phyloP scores from a whole-genome alignment of 1,140 invertebrate species.

The Colletes gigas region DNA sequence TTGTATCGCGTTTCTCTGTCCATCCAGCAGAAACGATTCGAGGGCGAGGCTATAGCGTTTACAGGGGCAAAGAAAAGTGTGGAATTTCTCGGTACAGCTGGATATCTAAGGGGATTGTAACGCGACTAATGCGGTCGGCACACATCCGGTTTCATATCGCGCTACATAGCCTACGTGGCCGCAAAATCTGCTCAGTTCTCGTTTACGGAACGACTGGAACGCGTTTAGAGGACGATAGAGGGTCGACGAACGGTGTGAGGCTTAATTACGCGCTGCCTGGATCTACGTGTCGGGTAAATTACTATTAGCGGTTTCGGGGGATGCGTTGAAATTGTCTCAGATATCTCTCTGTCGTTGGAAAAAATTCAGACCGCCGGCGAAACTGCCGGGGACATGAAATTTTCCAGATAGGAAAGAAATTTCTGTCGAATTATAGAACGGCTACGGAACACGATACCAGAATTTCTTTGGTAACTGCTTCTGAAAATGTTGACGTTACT shows the following conservation, averaged over 20 bases:
- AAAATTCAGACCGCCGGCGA: background rate
- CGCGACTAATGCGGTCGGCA: conserved; percentile 39
- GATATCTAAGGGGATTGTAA: background rate
- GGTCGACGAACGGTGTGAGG: conserved; percentile 32
- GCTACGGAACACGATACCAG: background rate
- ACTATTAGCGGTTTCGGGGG: conserved; percentile 54
- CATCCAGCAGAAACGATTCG: background rate
- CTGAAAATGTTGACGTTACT: no score
- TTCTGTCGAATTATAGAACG: background rate
- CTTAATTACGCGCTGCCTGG: conserved; percentile 62
- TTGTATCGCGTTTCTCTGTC: no score
- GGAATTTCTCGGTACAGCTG: background rate
- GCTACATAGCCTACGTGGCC: conserved; percentile 28
- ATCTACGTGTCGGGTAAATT: conserved; percentile 53
- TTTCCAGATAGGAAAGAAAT: no score
- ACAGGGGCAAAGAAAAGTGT: background rate
- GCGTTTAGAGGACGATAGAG: conserved; percentile 37
- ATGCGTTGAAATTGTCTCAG: conserved; percentile 44
- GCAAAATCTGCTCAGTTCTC: conserved; percentile 54
- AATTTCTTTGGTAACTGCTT: background rate
- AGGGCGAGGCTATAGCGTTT: background rate
- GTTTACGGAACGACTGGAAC: conserved; percentile 15
- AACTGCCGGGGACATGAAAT: background rate
- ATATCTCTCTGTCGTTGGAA: background rate
- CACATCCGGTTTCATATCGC: conserved; percentile 26